Base-by-base conservation (phyloP, 2,797 vertebrate species). In the Phalloptychus januarius region DNA sequence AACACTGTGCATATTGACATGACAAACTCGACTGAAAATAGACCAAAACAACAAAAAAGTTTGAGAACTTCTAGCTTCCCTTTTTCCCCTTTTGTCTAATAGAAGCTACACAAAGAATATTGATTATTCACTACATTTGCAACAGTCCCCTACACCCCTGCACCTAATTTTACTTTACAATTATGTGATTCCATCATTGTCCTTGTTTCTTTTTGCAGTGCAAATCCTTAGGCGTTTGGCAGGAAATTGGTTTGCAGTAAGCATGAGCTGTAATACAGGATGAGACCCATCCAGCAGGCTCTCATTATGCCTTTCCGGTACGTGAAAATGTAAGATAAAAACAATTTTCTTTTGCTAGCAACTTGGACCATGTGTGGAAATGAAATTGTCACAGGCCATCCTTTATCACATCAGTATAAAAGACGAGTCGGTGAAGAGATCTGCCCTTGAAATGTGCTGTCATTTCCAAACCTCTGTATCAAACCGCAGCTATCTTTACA, bases 141-240 rank as follows among this genome's bases (percentile, higher is more conserved):
- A 52, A 72, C 71, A 69, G 80, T 84, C 73, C 84, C 83, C 79
- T 85, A 80, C 76, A 86, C 80, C 83, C 82, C 76, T 78, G 69
- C 78, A 81, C 84, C 84, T 90, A 80, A 89, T 89, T 89, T 91
- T 76, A 89, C 85, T 91, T 86, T 87, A 73, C 79, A 88, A 88
- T 88, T 75, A 75, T 77, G 28, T 40, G 77, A 90, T 88, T 81
- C 78, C 82, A 87, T 88, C 85, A 40, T 16, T 15, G 72, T 71
- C 77, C 78, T 83, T 74, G 54, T 77, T 83, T 72, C 33, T 75
- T 52, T 67, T 52, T 80, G 79, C 69, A 79, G 52, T 63, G 76
- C 75, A 88, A 54, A 83, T 91, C 84, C 83, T 84, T 86, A 74
- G 86, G 79, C 79, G 72, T 83, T 86, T 80, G 75, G 79, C 79